Conservation (phyloP, 2,113 vertebrate species). For the Rhegmatorhina hoffmannsi region DNA sequence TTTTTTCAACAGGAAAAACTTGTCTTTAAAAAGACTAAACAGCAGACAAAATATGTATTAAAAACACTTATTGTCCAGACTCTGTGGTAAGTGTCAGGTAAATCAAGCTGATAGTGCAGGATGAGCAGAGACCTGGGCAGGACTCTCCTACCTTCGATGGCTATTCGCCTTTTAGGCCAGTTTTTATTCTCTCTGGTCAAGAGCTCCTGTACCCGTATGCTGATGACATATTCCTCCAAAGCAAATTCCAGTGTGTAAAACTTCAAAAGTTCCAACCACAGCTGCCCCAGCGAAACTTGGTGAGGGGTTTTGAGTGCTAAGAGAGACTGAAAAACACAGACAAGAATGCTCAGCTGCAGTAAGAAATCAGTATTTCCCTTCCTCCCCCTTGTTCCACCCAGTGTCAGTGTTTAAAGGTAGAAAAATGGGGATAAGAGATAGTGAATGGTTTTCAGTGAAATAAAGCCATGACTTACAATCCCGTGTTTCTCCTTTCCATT, state of each 20-base stretch:
- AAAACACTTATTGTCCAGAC: background rate
- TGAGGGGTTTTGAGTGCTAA: conserved; percentile 79
- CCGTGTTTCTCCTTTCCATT: conserved; percentile 81
- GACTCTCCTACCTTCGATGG: conserved; percentile 88
- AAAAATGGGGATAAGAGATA: background rate
- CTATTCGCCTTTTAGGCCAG: conserved; percentile 96
- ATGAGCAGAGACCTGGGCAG: background rate
- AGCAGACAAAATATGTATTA: background rate
- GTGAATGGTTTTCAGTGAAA: background rate
- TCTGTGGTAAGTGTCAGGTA: background rate
- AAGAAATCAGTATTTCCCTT: background rate
- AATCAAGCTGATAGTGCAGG: background rate
- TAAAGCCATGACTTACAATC: conserved; percentile 78
- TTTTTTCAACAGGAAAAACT: background rate
- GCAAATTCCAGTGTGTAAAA: conserved; percentile 99
- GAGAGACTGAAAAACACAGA: conserved; percentile 77
- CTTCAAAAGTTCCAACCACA: conserved; percentile 95
- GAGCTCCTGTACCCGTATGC: conserved; percentile 90
- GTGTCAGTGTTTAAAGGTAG: background rate
- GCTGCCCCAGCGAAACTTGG: conserved; percentile 84
- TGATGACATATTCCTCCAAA: conserved; percentile 95
- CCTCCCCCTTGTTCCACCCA: background rate
- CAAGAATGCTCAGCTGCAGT: background rate
- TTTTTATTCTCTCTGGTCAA: conserved; percentile 93
- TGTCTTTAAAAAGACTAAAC: background rate